Conservation (phyloP, 2,797 vertebrate genomes). For the Capromys pilorides region DNA sequence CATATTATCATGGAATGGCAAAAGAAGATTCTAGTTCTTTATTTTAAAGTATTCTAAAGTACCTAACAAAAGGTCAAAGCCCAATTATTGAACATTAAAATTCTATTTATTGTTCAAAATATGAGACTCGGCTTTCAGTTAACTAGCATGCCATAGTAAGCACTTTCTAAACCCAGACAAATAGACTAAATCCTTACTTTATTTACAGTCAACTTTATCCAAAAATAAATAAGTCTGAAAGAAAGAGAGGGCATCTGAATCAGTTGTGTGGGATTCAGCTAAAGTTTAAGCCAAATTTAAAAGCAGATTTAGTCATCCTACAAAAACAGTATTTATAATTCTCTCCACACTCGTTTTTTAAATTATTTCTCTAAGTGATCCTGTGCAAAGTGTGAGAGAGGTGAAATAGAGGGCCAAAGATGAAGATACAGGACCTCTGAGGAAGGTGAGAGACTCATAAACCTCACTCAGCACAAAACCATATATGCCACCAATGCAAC, state of each 20-base stretch:
- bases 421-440: not conserved
- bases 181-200: slow-evolving; percentile 40
- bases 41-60: slow-evolving; percentile 43
- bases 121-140: not conserved
- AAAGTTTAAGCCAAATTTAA: slow-evolving; percentile 58
- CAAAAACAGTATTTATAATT: slow-evolving; percentile 63
- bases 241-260: slow-evolving; percentile 33
- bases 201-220: slow-evolving; percentile 27
- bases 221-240: slow-evolving; percentile 36
- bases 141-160: not conserved
- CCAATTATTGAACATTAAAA: not conserved
- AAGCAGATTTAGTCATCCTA: slow-evolving; percentile 64
- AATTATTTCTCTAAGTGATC: not conserved
- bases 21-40: slow-evolving; percentile 23
- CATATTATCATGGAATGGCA: not conserved
- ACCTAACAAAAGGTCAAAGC: slow-evolving; percentile 5
- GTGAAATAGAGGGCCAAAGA: not conserved
- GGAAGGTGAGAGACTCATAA: not conserved
- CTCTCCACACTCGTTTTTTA: not conserved
- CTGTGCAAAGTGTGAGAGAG: accelerated
- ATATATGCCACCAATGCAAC: not conserved
- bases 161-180: not conserved
- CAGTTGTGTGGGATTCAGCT: slow-evolving; percentile 53
- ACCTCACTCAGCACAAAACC: not conserved
- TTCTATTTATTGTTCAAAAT: slow-evolving; percentile 4